Evolutionary conservation across 2,797 vertebrate genomes (phyloP), one percentile per base, ranked within the genome.

Genomic region (Pangasius sanitwongsei): DNA sequence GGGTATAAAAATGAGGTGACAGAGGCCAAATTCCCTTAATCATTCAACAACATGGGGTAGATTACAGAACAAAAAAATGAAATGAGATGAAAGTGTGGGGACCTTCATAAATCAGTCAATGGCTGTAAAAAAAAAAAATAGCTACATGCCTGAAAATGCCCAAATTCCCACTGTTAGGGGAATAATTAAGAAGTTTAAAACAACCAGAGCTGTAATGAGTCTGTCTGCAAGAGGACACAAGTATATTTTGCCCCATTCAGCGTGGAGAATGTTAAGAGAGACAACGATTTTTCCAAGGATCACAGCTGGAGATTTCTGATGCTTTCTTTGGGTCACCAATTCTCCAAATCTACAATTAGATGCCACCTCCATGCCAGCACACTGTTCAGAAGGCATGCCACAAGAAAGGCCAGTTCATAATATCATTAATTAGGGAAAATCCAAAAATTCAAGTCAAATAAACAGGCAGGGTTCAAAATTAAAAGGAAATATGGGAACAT

Each of bases 331-430:
- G 81, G 59, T 65, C 59, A 65, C 50, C 34, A 61, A 15, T 63
- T 83, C 23, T 61, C 57, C 23, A 63, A 83, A 65, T 83, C 81
- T 83, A 48, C 37, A 44, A 48, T 83, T 83, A 83, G 37, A 48
- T 83, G 13, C 37, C 80, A 61, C 2, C 25, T 44, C 15, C 25
- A 44, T 28, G 59, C 81, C 61, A 65, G 15, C 13, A 16, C 81
- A 65, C 25, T 65, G 25, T n/a, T 83, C 65, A 15, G 59, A 65
- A 63, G 23, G 81, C 37, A 83, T n/a, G 57, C 57, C 37, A 83
- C 37, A 63, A 83, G 25, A 82, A 61, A 25, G 48, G 37, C 7
- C 37, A 18, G 59, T n/a, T 83, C 28, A 53, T 53, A 50, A 77
- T n/a, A 50, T 77, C 4, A 50, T 74, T 25, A 44, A 12, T 74